Base-by-base conservation (phyloP, 2,113 vertebrate genomes). In the Semnornis frantzii region DNA sequence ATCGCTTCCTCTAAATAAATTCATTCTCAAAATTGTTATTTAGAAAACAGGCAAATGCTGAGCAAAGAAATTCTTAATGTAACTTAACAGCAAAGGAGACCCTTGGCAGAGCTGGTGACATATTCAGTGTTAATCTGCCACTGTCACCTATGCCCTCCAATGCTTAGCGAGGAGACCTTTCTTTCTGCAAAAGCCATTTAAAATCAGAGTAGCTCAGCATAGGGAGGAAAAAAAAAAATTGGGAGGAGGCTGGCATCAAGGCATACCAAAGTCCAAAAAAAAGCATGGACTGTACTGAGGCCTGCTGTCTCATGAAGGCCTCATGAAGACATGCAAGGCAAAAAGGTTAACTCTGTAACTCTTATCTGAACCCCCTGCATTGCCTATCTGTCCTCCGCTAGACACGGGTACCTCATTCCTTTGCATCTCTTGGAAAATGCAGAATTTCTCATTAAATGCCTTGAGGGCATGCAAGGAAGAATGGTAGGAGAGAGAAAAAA, bases 381-480 rank as follows among this genome's bases (percentile, higher is more conserved):
- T 84, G 44, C 23, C 7, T 10, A 11, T 77, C 58, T 44, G n/a
- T 72, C 86, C 65, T 85, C 82, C 81, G 85, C 42, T 50, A 54
- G 37, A 42, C 64, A 63, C 81, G 70, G 85, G 97, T 98, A 98
- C 98, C 98, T 97, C 96, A 71, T 96, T 97, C 89, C 97, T 94
- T 92, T 98, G 97, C 83, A 97, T 97, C 79, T 98, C 98, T 77
- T 98, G 97, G 80, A 98, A 97, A 97, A 98, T 97, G 95, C 98
- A 97, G 97, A 98, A 98, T 95, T 98, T 97, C 97, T 98, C 98
- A 97, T 70, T 89, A 81, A 97, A 98, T 24, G 3, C 97, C 98
- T 98, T 92, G 95, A 93, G 83, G 88, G 95, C 89, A 96, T 93
- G 94, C 75, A 93, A 92, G 71, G 34, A 80, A 33, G 78, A 81